phyloP scores from a whole-genome alignment of 2,797 vertebrate species.

The Eulemur mongoz region DNA sequence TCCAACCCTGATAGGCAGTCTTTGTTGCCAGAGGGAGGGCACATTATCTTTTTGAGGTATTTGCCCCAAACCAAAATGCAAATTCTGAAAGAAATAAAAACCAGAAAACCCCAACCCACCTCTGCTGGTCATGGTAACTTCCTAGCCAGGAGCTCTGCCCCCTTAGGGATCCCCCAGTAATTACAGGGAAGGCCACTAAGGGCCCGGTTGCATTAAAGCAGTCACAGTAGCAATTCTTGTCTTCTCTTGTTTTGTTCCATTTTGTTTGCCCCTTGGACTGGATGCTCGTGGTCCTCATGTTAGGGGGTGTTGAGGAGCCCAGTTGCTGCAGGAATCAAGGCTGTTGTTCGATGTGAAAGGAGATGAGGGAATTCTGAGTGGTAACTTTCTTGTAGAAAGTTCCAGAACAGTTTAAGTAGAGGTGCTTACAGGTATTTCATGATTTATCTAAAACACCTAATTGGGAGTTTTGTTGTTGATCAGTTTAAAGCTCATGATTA shows the following conservation, averaged over 20 bases:
- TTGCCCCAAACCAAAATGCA: background rate
- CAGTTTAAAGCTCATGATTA: conserved; percentile 40
- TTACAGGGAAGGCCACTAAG: background rate
- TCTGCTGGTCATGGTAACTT: background rate
- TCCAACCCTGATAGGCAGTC: background rate
- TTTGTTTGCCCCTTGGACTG: background rate
- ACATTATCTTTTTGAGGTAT: background rate
- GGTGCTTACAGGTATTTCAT: background rate
- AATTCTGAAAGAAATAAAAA: conserved; percentile 27
- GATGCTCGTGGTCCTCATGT: background rate
- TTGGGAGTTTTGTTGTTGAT: background rate
- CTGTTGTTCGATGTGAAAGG: background rate
- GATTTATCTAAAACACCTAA: background rate
- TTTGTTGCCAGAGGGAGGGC: background rate
- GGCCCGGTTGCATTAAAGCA: background rate
- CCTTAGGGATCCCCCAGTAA: background rate
- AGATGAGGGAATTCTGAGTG: background rate
- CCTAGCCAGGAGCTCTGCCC: background rate
- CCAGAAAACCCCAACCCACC: background rate
- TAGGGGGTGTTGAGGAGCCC: background rate
- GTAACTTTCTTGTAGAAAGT: conserved; percentile 15
- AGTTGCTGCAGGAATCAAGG: background rate
- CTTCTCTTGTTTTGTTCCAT: background rate
- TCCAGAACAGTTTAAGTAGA: background rate
- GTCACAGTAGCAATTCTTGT: background rate